Percentiles rank a stretch among this genome's conserved stretches.
These are phyloP conservation scores for Phlogophora meticulosa DNA, from an alignment of 2,888 invertebrate genomes.

Conservation along the genomic window DNA sequence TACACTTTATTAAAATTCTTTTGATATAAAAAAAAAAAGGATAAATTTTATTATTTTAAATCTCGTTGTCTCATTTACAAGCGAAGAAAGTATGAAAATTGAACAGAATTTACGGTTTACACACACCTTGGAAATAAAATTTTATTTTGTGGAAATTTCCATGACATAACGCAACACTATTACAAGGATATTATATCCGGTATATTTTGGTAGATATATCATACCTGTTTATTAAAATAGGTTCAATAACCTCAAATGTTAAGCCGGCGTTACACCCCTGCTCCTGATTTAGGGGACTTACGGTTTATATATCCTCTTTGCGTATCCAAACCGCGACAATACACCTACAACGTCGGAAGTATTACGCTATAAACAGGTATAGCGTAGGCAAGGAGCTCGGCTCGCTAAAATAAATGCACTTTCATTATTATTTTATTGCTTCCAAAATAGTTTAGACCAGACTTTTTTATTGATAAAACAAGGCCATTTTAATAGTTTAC, in stretches of 20 bases:
- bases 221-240: conserved; percentile 47
- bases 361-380: conserved; percentile 53
- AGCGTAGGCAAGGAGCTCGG: conserved; percentile 37
- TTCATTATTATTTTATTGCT: conserved; percentile 11
- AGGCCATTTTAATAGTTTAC: conserved; percentile 44
- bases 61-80: no score
- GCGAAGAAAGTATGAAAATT: not conserved
- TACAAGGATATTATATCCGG: not conserved
- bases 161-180: not conserved
- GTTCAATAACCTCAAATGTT: conserved; percentile 44
- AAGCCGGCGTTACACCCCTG: conserved; percentile 37
- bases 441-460: not conserved
- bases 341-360: conserved; percentile 42
- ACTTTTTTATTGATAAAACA: conserved; percentile 13
- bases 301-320: conserved; percentile 55
- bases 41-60: no score
- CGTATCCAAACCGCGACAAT: conserved; percentile 48
- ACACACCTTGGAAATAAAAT: not conserved
- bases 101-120: not conserved
- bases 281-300: conserved; percentile 53
- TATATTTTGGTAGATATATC: not conserved
- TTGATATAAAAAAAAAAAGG: no score
- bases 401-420: conserved; percentile 6
- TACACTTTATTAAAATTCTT: no score
- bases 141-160: not conserved